phyloP scores from a whole-genome alignment of 53 echinoderm and acorn worm genomes.

The Holothuria leucospilota region DNA sequence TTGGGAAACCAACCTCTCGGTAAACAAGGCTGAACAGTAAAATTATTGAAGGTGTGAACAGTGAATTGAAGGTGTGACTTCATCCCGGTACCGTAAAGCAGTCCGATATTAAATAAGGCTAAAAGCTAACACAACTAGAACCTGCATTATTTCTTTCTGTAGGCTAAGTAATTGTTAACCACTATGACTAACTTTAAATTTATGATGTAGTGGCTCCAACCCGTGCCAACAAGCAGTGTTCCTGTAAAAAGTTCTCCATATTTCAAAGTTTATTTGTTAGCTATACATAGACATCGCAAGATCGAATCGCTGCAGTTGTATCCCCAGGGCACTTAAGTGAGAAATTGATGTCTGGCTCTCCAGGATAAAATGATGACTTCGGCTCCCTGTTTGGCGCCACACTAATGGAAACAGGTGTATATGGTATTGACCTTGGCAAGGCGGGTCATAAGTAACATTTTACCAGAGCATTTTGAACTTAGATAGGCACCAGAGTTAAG shows the following conservation, averaged over 20 bases:
- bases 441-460: background rate
- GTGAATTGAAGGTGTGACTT: too few species aligned
- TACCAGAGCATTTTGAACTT: background rate
- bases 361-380: conserved; percentile 6
- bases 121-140: too few species aligned
- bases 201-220: conserved; percentile 24
- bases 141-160: too few species aligned
- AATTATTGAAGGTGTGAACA: too few species aligned
- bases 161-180: too few species aligned
- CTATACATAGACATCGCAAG: background rate
- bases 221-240: background rate
- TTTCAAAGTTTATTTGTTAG: background rate
- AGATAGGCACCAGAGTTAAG: too few species aligned
- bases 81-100: too few species aligned
- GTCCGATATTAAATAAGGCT: too few species aligned
- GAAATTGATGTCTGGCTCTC: conserved; percentile 41
- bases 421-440: conserved; percentile 28
- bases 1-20: too few species aligned
- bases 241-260: background rate
- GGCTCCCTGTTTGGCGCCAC: conserved; percentile 36
- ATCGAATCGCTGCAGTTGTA: conserved; percentile 23
- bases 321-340: conserved; percentile 49
- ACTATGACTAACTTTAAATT: background rate
- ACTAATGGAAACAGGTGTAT: conserved; percentile 37
- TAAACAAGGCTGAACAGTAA: too few species aligned